Percentiles rank a stretch among this genome's conserved stretches.
Conservation (phyloP, 1,140 invertebrate species). For the Drosophila willistoni region DNA sequence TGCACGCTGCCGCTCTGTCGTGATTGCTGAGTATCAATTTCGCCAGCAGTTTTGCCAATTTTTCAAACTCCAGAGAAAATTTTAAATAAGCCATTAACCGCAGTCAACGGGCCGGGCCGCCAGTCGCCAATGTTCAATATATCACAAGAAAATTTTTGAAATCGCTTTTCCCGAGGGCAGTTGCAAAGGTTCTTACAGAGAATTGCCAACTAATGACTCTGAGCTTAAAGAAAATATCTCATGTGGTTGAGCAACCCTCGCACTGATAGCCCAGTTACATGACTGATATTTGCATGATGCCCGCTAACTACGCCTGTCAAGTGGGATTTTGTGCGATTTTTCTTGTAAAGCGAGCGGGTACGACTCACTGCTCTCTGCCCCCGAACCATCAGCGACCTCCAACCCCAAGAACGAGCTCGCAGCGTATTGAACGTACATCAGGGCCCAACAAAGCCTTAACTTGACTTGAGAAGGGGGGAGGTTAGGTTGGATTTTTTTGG, state of each 20-base stretch:
- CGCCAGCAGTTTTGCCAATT: constrained; percentile 75
- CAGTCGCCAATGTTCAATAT: constrained; percentile 75
- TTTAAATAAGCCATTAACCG: constrained; percentile 82
- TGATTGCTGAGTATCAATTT: constrained; percentile 79
- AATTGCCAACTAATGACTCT: too few relatives aligned
- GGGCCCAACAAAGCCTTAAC: constrained; percentile 1
- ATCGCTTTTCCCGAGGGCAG: constrained; percentile 9
- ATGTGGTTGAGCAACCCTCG: constrained; percentile 46
- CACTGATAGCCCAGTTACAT: constrained; percentile 39
- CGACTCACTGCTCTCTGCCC: constrained; percentile 36
- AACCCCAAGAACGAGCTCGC: background rate
- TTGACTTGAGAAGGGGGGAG: constrained; percentile 23
- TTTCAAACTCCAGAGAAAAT: constrained; percentile 55
- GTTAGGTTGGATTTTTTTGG: constrained; percentile 11
- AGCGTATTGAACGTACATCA: constrained; percentile 45
- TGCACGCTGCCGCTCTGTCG: background rate
- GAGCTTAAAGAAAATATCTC: background rate
- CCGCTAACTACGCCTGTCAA: constrained; percentile 82
- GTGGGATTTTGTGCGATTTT: constrained; percentile 83
- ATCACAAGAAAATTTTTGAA: constrained; percentile 56
- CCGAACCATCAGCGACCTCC: constrained; percentile 18
- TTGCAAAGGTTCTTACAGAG: background rate
- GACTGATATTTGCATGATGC: constrained; percentile 81
- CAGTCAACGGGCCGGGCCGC: constrained; percentile 58
- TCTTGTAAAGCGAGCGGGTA: constrained; percentile 69